phyloP scores from a whole-genome alignment of 2,888 invertebrate genomes.

The Diogma glabrata region DNA sequence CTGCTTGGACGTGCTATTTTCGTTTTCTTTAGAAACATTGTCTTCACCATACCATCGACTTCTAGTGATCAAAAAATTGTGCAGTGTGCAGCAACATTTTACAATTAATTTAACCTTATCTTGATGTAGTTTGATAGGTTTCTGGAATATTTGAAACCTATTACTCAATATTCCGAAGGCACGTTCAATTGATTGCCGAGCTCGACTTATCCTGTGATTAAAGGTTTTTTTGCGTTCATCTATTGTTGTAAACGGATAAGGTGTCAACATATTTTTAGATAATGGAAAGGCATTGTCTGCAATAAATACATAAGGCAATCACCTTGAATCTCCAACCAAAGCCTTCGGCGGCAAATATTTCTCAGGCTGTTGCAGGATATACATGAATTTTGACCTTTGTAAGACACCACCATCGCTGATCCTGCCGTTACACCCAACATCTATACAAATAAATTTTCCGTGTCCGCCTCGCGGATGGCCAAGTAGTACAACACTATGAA shows the following conservation, averaged over 20 bases:
- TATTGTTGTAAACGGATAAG: neutral
- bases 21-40: neutral
- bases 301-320: neutral
- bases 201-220: neutral
- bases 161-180: neutral
- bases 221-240: neutral
- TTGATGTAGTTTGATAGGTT: neutral
- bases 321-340: neutral
- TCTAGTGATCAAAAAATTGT: slow-evolving; percentile 1
- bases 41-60: neutral
- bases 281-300: neutral
- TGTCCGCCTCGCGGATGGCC: neutral
- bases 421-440: neutral
- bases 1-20: neutral
- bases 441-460: neutral
- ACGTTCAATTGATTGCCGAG: neutral
- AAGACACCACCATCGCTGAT: neutral
- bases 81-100: neutral
- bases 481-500: neutral
- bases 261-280: neutral
- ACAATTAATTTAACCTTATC: neutral
- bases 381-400: neutral
- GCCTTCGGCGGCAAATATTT: neutral
- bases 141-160: slow-evolving; percentile 1
- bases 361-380: neutral